Base-by-base conservation (phyloP, 2,888 invertebrate species). In the Didymodactylos carnosus region DNA sequence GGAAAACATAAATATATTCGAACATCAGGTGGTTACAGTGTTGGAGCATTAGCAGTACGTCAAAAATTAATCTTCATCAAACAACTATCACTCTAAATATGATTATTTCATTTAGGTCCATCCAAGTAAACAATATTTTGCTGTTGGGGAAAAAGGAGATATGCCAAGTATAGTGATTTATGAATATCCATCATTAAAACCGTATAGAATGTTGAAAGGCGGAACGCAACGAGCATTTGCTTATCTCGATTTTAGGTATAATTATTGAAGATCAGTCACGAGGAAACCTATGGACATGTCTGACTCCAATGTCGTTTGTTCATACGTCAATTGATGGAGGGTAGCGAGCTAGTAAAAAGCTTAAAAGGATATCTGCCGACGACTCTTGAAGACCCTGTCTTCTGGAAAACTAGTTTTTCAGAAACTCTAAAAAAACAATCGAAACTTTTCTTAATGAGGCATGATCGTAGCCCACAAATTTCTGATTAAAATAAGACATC, bases 101-200 rank as follows among this genome's bases (percentile, higher is more conserved):
- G 25, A n/a, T 27, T 23, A 16, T 39, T n/a, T n/a, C 10, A 10
- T 69, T 13, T 2, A 70, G 70, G 86, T 77, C 41, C 84, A 89
- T 82, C 88, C 88, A 27, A 82, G 81, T 19, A 85, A 83, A 77
- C 83, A 85, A 75, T 88, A 89, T 76, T 87, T 93, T 79, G 92
- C 92, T 0, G 87, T 93, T n/a, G 93, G 88, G 1, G 93, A 93
- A 84, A 90, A 89, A 82, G 89, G 89, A 0, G 79, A 80, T 0
- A 84, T 87, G 11, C 92, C 93, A 0, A 84, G 89, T 19, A 89
- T 94, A 77, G 87, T 90, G 41, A 85, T 94, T 62, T 94, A 91
- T 81, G 88, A 88, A 73, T 93, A 89, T 88, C 92, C 93, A 0
- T 87, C 87, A 73, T 86, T 92, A 84, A 87, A 88, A 72, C 87